Evolutionary conservation across 2,113 vertebrate genomes (phyloP).

Genomic region (Erythrolamprus reginae): DNA sequence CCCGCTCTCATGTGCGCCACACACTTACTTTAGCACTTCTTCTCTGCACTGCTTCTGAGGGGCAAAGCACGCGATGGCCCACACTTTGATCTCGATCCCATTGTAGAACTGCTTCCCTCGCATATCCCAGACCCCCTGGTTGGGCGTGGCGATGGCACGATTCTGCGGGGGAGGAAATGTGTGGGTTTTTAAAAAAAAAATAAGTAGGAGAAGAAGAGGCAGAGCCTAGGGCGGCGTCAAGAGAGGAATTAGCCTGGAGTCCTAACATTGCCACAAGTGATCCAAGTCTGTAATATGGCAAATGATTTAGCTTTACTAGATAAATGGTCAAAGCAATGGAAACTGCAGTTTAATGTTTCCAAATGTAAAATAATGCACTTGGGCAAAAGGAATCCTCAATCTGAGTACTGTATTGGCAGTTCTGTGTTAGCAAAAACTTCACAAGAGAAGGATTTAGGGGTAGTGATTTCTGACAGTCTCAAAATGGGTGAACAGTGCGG

Average conservation of each 20-base stretch:
- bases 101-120: conserved; percentile 99
- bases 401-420: too few relatives aligned
- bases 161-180: conserved; percentile 76
- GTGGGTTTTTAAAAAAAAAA: too few relatives aligned
- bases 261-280: neutral
- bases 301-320: too few relatives aligned
- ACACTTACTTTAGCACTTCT: conserved; percentile 97
- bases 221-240: neutral
- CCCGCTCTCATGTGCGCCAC: neutral
- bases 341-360: too few relatives aligned
- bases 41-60: conserved; percentile 98
- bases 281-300: too few relatives aligned
- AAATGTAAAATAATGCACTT: too few relatives aligned
- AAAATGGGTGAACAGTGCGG: too few relatives aligned
- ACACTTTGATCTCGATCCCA: conserved; percentile 99
- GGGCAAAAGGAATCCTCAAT: too few relatives aligned
- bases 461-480: too few relatives aligned
- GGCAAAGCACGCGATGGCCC: conserved; percentile 98
- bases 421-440: too few relatives aligned
- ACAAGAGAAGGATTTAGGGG: too few relatives aligned
- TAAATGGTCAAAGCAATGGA: too few relatives aligned
- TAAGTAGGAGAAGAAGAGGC: neutral
- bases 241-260: neutral
- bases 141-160: conserved; percentile 96
- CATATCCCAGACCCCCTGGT: conserved; percentile 99